phyloP scores from a whole-genome alignment of 2,113 vertebrate species.

The Pedionomus torquatus region DNA sequence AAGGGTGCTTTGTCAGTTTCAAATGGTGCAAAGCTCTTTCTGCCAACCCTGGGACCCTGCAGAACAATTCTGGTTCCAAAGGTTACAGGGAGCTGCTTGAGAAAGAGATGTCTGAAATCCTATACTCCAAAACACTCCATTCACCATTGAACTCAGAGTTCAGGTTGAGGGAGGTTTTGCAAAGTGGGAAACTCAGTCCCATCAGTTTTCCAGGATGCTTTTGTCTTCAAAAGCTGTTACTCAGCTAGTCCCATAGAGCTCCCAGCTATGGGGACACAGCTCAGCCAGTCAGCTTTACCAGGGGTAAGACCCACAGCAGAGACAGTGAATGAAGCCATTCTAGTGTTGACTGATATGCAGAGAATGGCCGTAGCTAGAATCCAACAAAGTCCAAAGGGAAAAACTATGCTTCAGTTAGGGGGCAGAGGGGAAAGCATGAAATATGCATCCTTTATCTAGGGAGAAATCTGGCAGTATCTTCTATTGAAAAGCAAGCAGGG shows the following conservation, averaged over 20 bases:
- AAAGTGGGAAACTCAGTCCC: not conserved
- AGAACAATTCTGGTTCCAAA: slow-evolving; percentile 29
- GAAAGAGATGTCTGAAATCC: slow-evolving; percentile 29
- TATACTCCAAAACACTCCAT: not conserved
- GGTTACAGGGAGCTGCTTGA: slow-evolving; percentile 7
- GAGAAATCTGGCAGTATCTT: not conserved
- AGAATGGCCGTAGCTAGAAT: not conserved
- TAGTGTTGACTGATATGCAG: not conserved
- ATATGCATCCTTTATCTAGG: not conserved
- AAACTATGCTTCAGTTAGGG: not conserved
- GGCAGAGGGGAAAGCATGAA: not conserved
- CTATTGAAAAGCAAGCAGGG: not conserved
- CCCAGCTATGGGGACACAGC: not conserved
- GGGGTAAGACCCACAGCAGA: not conserved
- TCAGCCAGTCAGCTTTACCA: not conserved
- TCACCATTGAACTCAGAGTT: not conserved
- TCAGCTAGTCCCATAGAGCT: not conserved
- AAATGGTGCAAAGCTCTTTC: not conserved
- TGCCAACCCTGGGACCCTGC: slow-evolving; percentile 7
- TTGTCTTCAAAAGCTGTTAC: not conserved
- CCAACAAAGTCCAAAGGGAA: not conserved
- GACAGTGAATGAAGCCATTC: not conserved
- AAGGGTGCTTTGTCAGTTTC: slow-evolving; percentile 46
- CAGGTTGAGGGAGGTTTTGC: not conserved
- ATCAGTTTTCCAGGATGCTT: not conserved